Evolutionary conservation across 1,140 invertebrate species (phyloP), one percentile per base, ranked within the genome.

Genomic region (Atopsyche davidsoni): DNA sequence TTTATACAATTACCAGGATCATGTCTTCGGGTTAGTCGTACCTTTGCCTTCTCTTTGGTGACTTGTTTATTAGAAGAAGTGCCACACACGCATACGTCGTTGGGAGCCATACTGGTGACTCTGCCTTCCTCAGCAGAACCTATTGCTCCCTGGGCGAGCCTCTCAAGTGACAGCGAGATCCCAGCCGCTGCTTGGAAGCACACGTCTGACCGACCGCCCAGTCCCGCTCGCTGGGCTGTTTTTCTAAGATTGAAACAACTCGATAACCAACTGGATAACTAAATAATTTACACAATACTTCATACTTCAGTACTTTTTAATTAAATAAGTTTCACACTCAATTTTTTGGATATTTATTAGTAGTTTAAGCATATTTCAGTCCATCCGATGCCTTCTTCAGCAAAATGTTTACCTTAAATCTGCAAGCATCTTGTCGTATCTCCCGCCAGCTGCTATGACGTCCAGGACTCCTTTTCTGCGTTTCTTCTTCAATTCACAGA

Each of bases 111-210:
- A 40, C 61, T 61, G 2, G 68, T 59, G 7, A 56, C 57, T 2
- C 51, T 47, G 2, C 51, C 44, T 9, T 72, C 63, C 16, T 68
- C 60, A 67, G 63, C 2, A 65, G 45, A 59, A 75, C 71, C 36
- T 69, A 65, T 4, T 81, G 63, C 11, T 74, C 47, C 73, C 35
- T 74, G 69, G 0, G 82, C 73, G 40, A 88, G 64, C 62, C 79
- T 81, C 46, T 81, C 79, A 43, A 89, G 65, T 1, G 82, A 83
- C 38, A 89, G 73, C 47, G 85, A 87, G 14, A 87, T 79, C 24
- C 86, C 87, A 13, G 80, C 82, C 1, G 79, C 85, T 19, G 71
- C 74, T 54, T 81, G 80, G 41, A 64, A 25, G 44, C 66, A 38
- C 2, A 66, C 60, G 40, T 75, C 74, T 51, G 67, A 73, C 25